phyloP scores from a whole-genome alignment of 2,888 invertebrate species.

The Camponotus fellah region DNA sequence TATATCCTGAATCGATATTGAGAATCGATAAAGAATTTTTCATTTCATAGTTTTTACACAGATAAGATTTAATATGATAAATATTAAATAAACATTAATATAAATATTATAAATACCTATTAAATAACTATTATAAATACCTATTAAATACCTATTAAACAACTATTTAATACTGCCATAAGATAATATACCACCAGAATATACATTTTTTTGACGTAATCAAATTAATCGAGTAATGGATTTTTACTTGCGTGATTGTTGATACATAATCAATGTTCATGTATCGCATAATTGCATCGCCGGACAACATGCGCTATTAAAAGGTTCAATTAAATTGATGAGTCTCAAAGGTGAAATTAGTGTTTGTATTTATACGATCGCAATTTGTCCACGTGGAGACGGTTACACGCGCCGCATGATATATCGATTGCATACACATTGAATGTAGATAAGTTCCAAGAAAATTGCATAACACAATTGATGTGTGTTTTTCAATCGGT shows the following conservation, averaged over 20 bases:
- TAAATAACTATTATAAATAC: neutral
- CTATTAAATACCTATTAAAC: no score
- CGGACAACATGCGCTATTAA: neutral
- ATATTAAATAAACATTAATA: neutral
- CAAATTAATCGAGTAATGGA: neutral
- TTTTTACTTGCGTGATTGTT: neutral
- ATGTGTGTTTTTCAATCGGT: neutral
- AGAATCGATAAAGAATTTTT: neutral
- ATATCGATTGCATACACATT: slow-evolving; percentile 30
- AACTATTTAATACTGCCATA: neutral
- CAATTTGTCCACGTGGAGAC: slow-evolving; percentile 19
- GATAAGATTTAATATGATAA: neutral
- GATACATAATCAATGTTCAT: neutral
- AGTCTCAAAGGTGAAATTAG: neutral
- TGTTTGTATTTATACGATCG: neutral
- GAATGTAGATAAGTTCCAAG: slow-evolving; percentile 29
- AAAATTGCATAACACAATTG: slow-evolving; percentile 40
- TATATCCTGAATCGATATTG: neutral
- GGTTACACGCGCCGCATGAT: neutral
- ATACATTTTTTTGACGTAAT: neutral
- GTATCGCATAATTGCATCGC: neutral
- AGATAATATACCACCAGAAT: neutral
- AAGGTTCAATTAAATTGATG: neutral
- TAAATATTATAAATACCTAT: no score
- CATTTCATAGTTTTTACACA: neutral